Conservation (phyloP, 2,888 invertebrate species). For the Tetramorium bicarinatum region DNA sequence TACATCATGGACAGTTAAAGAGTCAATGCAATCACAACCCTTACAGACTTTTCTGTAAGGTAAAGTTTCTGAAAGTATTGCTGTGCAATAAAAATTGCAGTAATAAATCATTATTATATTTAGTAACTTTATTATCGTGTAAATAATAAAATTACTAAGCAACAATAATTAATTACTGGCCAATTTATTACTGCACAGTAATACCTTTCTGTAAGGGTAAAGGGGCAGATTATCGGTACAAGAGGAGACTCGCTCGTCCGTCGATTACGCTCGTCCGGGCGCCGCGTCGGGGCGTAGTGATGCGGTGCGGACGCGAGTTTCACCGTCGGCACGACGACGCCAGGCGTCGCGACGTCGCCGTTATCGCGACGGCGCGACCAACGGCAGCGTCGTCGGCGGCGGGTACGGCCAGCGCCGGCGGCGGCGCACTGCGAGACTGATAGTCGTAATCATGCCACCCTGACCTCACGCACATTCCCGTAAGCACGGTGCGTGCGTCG, state of each 20-base stretch:
- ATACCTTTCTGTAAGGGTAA: no score
- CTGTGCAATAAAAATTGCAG: no score
- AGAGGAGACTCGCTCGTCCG: background rate
- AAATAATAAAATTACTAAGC: no score
- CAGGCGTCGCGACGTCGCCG: slow-evolving; percentile 81
- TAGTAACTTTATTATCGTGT: no score
- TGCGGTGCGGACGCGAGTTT: slow-evolving; percentile 80
- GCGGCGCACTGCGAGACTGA: slow-evolving; percentile 70
- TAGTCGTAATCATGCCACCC: slow-evolving; percentile 86
- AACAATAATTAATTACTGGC: no score
- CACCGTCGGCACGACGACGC: slow-evolving; percentile 65
- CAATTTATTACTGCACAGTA: no score
- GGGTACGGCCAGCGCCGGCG: slow-evolving; percentile 80
- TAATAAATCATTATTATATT: no score
- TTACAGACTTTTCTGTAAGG: no score
- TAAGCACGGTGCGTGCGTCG: slow-evolving; percentile 75
- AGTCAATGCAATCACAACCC: background rate
- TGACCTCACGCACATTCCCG: slow-evolving; percentile 82
- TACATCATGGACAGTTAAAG: background rate
- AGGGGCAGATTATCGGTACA: background rate
- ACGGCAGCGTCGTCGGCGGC: slow-evolving; percentile 77
- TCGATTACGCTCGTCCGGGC: slow-evolving; percentile 50
- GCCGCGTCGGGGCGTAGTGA: slow-evolving; percentile 65
- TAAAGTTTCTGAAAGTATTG: no score
- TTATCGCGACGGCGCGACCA: slow-evolving; percentile 78